Evolutionary conservation across 2,113 vertebrate species (phyloP).

Genomic region (Physeter macrocephalus): DNA sequence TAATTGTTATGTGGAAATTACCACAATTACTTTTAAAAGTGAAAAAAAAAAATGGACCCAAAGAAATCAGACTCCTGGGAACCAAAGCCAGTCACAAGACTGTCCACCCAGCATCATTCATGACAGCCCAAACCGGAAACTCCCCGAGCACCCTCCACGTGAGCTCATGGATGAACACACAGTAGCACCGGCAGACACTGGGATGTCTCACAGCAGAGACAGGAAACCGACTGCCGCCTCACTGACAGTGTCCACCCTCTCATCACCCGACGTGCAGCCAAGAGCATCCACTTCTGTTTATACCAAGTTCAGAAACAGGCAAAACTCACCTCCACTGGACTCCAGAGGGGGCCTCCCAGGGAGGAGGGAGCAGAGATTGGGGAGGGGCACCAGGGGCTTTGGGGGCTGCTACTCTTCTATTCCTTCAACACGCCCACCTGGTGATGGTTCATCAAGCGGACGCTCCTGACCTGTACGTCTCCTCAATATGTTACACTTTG

Average conservation of each 20-base stretch:
- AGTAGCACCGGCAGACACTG: rapidly evolving
- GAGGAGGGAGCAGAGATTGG: not conserved
- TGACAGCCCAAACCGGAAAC: not conserved
- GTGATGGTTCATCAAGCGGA: no score
- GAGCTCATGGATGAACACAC: not conserved
- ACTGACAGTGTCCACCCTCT: not conserved
- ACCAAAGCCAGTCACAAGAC: not conserved
- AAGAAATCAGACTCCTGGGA: not conserved
- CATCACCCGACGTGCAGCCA: not conserved
- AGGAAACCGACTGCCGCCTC: not conserved
- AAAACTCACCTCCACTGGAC: not conserved
- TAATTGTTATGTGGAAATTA: not conserved
- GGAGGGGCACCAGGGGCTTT: not conserved
- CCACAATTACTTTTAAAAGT: not conserved
- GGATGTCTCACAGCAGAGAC: not conserved
- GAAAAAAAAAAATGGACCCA: not conserved
- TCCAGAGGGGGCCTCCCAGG: not conserved
- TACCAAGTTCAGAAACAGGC: not conserved
- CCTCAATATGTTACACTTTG: not conserved
- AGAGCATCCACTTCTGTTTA: not conserved
- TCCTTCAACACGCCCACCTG: rapidly evolving
- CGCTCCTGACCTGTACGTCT: not conserved
- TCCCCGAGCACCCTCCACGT: rapidly evolving
- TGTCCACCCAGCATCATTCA: not conserved
- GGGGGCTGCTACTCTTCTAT: not conserved